Evolutionary conservation across 2,888 invertebrate genomes (phyloP).

Genomic region (Drosophila suboccidentalis): DNA sequence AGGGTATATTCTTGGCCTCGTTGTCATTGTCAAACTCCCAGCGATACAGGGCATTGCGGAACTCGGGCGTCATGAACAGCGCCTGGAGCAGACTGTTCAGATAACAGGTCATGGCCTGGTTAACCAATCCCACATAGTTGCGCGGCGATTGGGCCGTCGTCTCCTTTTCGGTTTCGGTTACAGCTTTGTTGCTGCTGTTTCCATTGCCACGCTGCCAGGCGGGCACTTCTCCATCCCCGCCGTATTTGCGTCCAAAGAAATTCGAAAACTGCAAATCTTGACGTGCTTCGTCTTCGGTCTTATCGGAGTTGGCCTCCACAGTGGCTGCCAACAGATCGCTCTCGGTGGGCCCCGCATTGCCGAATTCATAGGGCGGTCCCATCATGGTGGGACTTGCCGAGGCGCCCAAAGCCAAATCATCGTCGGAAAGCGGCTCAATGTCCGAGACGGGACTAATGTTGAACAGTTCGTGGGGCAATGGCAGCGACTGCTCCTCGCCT

Average conservation of each 20-base stretch:
- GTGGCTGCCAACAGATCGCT: constrained; percentile 37
- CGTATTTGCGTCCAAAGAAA: constrained; percentile 65
- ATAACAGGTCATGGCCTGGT: constrained; percentile 97
- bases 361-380: constrained; percentile 40
- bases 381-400: constrained; percentile 85
- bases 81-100: constrained; percentile 95
- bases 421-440: constrained; percentile 82
- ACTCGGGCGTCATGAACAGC: constrained; percentile 96
- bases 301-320: constrained; percentile 15
- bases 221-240: constrained; percentile 54
- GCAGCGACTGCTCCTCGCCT: constrained; percentile 50
- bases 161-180: not conserved
- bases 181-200: constrained; percentile 4
- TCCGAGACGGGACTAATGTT: constrained; percentile 83
- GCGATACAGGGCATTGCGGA: constrained; percentile 94
- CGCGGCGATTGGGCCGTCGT: constrained; percentile 33
- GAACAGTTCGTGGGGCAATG: constrained; percentile 65
- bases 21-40: constrained; percentile 92
- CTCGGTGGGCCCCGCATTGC: constrained; percentile 42
- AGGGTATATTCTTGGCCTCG: constrained; percentile 91
- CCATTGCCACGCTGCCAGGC: constrained; percentile 36
- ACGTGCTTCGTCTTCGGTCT: constrained; percentile 29
- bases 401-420: constrained; percentile 85
- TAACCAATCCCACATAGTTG: constrained; percentile 92
- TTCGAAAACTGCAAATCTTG: constrained; percentile 32